A percentile compares a stretch with the other conserved stretches of the same genome.
phyloP scores from a whole-genome alignment of 2,113 vertebrate species.

The Numenius arquata region DNA sequence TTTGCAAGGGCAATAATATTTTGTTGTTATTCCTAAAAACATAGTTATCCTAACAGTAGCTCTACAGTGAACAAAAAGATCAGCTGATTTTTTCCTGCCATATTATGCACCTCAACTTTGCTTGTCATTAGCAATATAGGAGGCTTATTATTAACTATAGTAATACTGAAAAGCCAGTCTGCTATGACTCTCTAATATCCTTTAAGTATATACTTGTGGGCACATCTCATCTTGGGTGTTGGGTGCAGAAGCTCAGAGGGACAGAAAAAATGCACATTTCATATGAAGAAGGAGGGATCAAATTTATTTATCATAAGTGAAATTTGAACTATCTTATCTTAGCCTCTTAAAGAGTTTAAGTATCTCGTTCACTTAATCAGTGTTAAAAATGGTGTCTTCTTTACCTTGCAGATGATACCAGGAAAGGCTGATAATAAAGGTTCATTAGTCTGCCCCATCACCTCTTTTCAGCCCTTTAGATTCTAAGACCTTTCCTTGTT shows the following conservation, averaged over 20 bases:
- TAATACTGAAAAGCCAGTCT: neutral
- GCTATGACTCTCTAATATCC: neutral
- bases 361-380: neutral
- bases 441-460: neutral
- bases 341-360: neutral
- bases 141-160: neutral
- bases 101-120: neutral
- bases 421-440: neutral
- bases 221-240: neutral
- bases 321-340: neutral
- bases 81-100: neutral
- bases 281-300: neutral
- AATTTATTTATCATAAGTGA: neutral
- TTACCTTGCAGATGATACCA: neutral
- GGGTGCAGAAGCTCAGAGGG: neutral
- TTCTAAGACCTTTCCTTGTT: neutral
- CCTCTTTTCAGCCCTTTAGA: neutral
- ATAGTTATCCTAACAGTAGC: neutral
- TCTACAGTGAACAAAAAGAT: neutral
- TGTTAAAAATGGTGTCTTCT: neutral
- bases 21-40: neutral
- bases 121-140: neutral
- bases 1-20: neutral
- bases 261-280: neutral
- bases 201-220: neutral